Conservation (phyloP, 2,888 invertebrate species). For the Orthosia cruda region DNA sequence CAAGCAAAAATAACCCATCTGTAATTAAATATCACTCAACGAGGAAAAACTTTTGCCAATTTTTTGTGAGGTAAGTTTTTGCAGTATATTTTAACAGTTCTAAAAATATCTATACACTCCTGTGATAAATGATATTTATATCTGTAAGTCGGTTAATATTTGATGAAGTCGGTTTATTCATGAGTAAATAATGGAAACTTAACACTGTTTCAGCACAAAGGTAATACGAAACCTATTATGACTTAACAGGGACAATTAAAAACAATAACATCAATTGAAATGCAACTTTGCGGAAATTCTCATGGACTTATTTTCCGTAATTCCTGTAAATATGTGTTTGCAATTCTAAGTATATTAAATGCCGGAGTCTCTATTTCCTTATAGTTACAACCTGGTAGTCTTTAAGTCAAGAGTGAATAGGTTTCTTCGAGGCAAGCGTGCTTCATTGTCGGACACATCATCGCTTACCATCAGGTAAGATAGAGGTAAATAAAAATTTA, state of each 20-base stretch:
- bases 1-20: conserved; percentile 6
- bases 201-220: background rate
- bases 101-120: conserved; percentile 8
- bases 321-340: conserved; percentile 16
- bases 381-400: no score
- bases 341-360: conserved; percentile 12
- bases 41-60: conserved; percentile 28
- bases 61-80: conserved; percentile 18
- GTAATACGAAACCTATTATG: conserved; percentile 39
- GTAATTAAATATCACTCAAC: conserved; percentile 47
- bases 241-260: conserved; percentile 42
- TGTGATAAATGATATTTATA: no score
- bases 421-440: no score
- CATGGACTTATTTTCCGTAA: conserved; percentile 27
- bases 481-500: no score
- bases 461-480: no score
- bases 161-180: no score
- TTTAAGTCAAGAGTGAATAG: no score
- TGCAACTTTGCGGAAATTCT: conserved; percentile 49
- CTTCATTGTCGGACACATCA: no score
- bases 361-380: no score
- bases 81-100: background rate
- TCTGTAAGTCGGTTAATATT: no score
- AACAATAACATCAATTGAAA: conserved; percentile 38
- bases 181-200: conserved; percentile 1